phyloP scores from a whole-genome alignment of 2,888 invertebrate species.

The Stenichneumon culpator region DNA sequence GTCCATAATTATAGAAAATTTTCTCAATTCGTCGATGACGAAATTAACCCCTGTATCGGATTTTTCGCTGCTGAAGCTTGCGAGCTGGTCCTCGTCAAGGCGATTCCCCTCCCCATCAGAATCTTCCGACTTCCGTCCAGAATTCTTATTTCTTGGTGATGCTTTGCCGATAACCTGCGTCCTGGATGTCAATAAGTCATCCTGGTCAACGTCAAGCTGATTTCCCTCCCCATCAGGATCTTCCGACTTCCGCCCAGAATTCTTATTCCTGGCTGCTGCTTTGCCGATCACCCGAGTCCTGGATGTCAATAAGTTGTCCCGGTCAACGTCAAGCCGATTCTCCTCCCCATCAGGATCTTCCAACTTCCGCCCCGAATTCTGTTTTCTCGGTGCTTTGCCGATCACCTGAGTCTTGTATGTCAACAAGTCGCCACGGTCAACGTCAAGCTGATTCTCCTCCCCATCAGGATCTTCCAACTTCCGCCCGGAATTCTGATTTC shows the following conservation, averaged over 20 bases:
- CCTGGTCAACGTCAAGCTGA: background rate
- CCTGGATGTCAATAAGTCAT: constrained; percentile 32
- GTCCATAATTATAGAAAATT: background rate
- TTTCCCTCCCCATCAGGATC: constrained; percentile 5
- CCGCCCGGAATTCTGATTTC: background rate
- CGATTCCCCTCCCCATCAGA: background rate
- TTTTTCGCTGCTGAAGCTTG: constrained; percentile 18
- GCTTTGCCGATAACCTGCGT: constrained; percentile 41
- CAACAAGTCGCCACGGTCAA: constrained; percentile 25
- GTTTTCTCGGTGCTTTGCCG: background rate
- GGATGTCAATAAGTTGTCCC: constrained; percentile 45
- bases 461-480: constrained; percentile 20
- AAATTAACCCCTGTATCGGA: constrained; percentile 49
- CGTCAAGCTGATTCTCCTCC: background rate
- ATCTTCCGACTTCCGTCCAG: background rate
- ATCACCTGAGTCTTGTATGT: constrained; percentile 34
- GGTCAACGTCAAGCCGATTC: constrained; percentile 12
- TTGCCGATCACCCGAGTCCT: constrained; percentile 48
- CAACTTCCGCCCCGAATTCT: background rate
- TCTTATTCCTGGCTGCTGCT: background rate
- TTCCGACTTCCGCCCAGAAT: background rate
- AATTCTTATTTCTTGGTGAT: background rate
- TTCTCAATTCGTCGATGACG: constrained; percentile 27
- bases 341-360: constrained; percentile 3
- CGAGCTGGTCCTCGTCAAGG: background rate